phyloP scores from a whole-genome alignment of 2,797 vertebrate species.

The Rhinatrema bivittatum region DNA sequence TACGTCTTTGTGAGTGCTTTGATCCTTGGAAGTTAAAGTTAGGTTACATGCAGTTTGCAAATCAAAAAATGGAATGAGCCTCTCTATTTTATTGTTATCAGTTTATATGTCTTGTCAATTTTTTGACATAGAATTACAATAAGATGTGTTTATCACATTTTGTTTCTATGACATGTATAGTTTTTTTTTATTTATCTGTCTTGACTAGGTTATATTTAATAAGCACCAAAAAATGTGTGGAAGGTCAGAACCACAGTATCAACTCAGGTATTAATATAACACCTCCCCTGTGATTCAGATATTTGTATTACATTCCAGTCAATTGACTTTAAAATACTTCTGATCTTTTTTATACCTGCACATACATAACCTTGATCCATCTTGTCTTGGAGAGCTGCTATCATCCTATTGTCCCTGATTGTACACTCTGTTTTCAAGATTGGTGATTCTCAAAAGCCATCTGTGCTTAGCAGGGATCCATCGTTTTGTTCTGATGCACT shows the following conservation, averaged over 20 bases:
- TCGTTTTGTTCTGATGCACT: neutral
- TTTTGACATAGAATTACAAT: no score
- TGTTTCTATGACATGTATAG: no score
- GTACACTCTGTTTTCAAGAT: slow-evolving; percentile 11
- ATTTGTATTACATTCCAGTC: slow-evolving; percentile 7
- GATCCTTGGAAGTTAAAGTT: no score
- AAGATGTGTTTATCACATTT: no score
- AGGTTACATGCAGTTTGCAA: no score
- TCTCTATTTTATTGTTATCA: no score
- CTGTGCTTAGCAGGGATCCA: neutral
- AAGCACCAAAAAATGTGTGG: slow-evolving; percentile 7
- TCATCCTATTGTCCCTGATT: slow-evolving; percentile 8
- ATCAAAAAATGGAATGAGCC: no score
- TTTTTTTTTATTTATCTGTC: neutral
- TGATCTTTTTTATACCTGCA: slow-evolving; percentile 31
- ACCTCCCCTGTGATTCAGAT: no score
- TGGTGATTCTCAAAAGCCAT: slow-evolving; percentile 6
- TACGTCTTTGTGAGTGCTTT: no score
- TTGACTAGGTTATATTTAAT: neutral
- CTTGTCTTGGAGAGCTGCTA: slow-evolving; percentile 20
- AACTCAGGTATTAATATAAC: no score
- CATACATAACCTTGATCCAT: slow-evolving; percentile 9
- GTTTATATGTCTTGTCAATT: no score
- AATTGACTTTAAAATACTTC: slow-evolving; percentile 18
- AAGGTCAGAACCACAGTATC: neutral